Evolutionary conservation across 2,113 vertebrate species (phyloP), one percentile per base, ranked within the genome.

Genomic region (Danionella cerebrum): DNA sequence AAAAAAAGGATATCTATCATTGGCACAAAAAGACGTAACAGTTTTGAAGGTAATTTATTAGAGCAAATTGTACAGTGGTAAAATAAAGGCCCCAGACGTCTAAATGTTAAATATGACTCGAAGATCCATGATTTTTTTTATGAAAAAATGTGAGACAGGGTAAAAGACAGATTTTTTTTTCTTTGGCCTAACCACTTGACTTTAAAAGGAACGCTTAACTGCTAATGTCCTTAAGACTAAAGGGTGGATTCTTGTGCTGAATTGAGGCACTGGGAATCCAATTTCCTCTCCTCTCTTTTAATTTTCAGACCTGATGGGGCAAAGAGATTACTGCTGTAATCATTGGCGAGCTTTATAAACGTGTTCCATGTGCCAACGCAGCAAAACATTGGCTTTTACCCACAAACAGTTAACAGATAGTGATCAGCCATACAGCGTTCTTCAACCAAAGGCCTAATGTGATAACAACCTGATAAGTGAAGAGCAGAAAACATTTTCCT

Each of bases 191-290:
- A n/a, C n/a, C n/a, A n/a, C n/a, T 73, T 70, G 29, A 29, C 41
- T 60, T 54, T 50, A 53, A 60, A 54, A 69, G 38, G 39, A 19
- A 55, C 48, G 47, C 16, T 18, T 65, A 27, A 39, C 18, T 35
- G 66, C 57, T 59, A 59, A 71, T 71, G 71, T 64, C 39, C 44
- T 71, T 71, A 73, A 77, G 58, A 71, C 71, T 71, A 73, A 60
- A 70, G 45, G 44, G 55, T 58, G 52, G 39, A 60, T 71, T 48
- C 64, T 70, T 42, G 63, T 60, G 66, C 54, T 53, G 65, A 60
- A 41, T 64, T 25, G 51, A 44, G 54, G 25, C 3, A 27, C 51
- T 45, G 36, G 42, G 64, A 77, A 77, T 73, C 71, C 62, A 73
- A 73, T 76, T 73, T 71, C 57, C 64, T 52, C 16, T 71, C 59